Evolutionary conservation across 2,797 vertebrate genomes (phyloP).

Genomic region (Rousettus madagascariensis): DNA sequence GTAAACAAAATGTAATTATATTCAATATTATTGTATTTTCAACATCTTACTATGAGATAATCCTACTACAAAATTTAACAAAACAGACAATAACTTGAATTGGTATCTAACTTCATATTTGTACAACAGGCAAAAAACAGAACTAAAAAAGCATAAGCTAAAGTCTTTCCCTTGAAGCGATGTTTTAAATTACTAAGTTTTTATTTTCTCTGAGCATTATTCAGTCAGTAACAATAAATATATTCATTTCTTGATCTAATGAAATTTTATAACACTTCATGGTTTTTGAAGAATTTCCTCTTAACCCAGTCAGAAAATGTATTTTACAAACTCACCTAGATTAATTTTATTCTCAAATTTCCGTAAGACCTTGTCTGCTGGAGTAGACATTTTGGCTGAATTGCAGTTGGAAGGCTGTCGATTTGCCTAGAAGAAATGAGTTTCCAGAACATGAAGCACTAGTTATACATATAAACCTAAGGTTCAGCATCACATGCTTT

Average conservation of each 20-base stretch:
- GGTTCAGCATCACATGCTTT: not conserved
- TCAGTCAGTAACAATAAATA: not conserved
- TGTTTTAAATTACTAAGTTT: not conserved
- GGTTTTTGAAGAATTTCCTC: constrained; percentile 20
- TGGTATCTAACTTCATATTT: not conserved
- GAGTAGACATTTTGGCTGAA: constrained; percentile 88
- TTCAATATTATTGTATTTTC: not conserved
- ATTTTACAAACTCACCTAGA: constrained; percentile 88
- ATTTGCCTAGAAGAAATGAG: constrained; percentile 88
- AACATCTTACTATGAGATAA: not conserved
- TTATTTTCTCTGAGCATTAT: not conserved
- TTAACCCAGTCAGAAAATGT: not conserved
- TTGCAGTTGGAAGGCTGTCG: constrained; percentile 84
- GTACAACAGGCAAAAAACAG: not conserved
- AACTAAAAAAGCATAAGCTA: not conserved
- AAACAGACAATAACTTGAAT: not conserved
- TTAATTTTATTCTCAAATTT: constrained; percentile 98
- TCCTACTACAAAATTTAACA: not conserved
- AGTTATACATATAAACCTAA: not conserved
- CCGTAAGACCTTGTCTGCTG: constrained; percentile 92
- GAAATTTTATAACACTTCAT: not conserved
- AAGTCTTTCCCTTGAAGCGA: not conserved
- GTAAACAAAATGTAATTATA: not conserved
- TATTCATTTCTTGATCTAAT: not conserved
- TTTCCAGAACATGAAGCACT: not conserved